Evolutionary conservation across 2,797 vertebrate species (phyloP).

Genomic region (Aphelocoma californica): DNA sequence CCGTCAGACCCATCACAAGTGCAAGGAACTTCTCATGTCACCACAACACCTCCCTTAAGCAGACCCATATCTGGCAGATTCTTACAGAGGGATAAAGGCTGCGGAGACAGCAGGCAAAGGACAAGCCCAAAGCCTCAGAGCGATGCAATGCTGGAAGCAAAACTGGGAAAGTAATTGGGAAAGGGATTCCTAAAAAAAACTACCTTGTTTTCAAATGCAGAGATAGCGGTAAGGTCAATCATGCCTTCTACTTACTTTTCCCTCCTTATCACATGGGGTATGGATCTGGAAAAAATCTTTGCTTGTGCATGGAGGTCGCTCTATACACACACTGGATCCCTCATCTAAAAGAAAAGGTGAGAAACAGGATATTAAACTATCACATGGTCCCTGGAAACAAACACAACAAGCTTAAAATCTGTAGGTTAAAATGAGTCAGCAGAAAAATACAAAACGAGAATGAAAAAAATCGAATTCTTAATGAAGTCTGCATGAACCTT

Average conservation of each 20-base stretch:
- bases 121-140: background rate
- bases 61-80: background rate
- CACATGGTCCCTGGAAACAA: background rate
- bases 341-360: conserved; percentile 79
- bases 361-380: background rate
- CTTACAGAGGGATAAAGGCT: background rate
- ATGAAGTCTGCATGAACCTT: background rate
- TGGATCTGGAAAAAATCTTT: conserved; percentile 97
- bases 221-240: background rate
- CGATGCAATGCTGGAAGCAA: background rate
- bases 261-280: conserved; percentile 87
- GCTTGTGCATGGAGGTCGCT: conserved; percentile 84
- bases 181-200: background rate
- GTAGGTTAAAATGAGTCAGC: background rate
- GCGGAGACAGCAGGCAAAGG: background rate
- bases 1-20: background rate
- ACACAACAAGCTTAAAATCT: accelerated
- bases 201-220: background rate
- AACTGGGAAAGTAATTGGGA: background rate
- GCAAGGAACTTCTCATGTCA: background rate
- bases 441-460: background rate
- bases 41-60: background rate
- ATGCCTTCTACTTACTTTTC: conserved; percentile 81
- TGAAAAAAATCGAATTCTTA: background rate
- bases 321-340: conserved; percentile 82